Conservation (phyloP, 2,797 vertebrate species). For the Trachurus trachurus region DNA sequence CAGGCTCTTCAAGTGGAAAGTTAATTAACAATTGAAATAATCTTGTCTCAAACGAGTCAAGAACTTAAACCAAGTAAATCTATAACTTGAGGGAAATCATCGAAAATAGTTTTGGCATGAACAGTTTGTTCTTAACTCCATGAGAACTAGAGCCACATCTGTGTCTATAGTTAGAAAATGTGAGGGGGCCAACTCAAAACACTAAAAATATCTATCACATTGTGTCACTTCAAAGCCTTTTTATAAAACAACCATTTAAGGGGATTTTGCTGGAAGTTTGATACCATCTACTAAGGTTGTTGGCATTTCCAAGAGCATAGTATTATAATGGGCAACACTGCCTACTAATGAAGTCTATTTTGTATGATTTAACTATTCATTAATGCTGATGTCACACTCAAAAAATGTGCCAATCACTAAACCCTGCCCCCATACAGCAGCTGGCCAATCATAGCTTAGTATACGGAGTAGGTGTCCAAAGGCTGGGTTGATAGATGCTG, state of each 20-base stretch:
- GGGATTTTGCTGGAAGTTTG: constrained; percentile 31
- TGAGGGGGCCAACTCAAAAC: constrained; percentile 20
- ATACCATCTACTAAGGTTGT: constrained; percentile 9
- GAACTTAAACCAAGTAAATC: background rate
- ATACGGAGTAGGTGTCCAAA: too few species aligned
- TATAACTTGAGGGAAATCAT: constrained; percentile 3
- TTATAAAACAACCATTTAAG: constrained; percentile 64
- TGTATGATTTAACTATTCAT: background rate
- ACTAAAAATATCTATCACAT: constrained; percentile 59
- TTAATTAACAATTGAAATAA: background rate
- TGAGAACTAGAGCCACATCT: constrained; percentile 48
- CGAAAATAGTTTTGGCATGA: constrained; percentile 45
- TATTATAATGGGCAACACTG: background rate
- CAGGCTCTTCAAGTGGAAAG: background rate
- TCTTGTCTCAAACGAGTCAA: background rate
- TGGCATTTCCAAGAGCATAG: background rate
- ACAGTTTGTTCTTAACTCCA: constrained; percentile 37
- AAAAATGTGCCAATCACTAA: background rate
- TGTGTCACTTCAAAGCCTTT: constrained; percentile 31
- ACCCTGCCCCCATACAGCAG: background rate
- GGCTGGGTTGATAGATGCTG: too few species aligned
- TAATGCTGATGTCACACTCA: background rate
- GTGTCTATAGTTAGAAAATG: constrained; percentile 44
- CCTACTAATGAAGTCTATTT: background rate
- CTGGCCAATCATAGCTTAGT: background rate